Conservation (phyloP, 2,888 invertebrate species). For the Dyspetes luteomarginatus region DNA sequence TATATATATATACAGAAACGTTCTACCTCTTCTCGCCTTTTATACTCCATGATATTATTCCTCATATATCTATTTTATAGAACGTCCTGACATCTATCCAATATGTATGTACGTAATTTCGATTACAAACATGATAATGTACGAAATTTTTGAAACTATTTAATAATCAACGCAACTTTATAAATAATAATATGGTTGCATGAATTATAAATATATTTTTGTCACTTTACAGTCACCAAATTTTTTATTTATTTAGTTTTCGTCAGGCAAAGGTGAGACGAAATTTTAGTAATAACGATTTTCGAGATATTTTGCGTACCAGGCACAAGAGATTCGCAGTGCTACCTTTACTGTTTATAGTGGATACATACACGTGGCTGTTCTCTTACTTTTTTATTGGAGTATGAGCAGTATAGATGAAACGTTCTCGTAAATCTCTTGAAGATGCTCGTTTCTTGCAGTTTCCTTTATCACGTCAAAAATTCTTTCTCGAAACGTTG, state of each 20-base stretch:
- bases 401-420: neutral
- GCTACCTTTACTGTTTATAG: neutral
- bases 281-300: neutral
- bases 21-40: neutral
- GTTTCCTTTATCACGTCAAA: slow-evolving; percentile 5
- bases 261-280: neutral
- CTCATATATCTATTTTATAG: neutral
- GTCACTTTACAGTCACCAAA: no score
- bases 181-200: no score
- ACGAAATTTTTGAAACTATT: no score
- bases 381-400: neutral
- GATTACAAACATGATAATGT: neutral
- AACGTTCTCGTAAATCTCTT: slow-evolving; percentile 9
- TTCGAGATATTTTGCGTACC: neutral
- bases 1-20: slow-evolving; percentile 52
- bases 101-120: neutral
- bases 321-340: neutral
- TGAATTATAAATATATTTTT: no score
- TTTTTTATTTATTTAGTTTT: no score
- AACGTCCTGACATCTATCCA: neutral
- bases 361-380: neutral
- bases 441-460: neutral
- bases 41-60: neutral
- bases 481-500: neutral
- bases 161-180: no score